These are phyloP conservation scores for Oscheius sp. DNA, from an alignment of 1,140 invertebrate genomes.

Conservation along the genomic window DNA sequence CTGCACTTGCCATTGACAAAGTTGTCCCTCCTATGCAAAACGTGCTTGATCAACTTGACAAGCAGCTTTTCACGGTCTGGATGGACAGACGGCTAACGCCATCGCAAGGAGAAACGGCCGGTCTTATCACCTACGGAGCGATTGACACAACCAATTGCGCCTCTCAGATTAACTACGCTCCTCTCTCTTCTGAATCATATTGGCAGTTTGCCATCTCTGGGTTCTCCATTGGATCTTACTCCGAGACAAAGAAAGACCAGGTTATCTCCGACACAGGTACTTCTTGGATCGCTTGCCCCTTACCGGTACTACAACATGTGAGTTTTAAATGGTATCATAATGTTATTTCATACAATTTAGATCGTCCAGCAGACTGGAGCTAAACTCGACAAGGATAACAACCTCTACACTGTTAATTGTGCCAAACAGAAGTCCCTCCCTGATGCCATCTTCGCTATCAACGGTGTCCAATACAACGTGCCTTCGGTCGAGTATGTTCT, in stretches of 20 bases:
- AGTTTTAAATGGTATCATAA: neutral
- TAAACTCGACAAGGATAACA: conserved; percentile 30
- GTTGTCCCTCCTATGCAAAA: conserved; percentile 50
- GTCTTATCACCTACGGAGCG: conserved; percentile 52
- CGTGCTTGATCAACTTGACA: conserved; percentile 42
- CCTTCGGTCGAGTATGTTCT: conserved; percentile 44
- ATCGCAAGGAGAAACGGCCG: conserved; percentile 33
- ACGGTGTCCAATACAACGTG: conserved; percentile 34
- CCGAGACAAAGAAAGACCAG: conserved; percentile 23
- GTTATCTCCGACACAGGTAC: conserved; percentile 53
- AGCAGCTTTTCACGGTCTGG: conserved; percentile 48
- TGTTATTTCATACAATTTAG: neutral
- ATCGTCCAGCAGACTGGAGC: conserved; percentile 44
- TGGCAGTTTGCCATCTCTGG: conserved; percentile 46
- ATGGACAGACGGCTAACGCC: conserved; percentile 43
- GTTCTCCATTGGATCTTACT: conserved; percentile 44
- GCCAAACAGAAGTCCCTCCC: conserved; percentile 17
- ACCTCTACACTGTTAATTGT: conserved; percentile 43
- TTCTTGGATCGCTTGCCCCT: conserved; percentile 40
- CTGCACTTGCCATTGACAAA: conserved; percentile 44
- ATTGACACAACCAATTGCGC: conserved; percentile 48
- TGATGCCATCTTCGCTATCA: conserved; percentile 47
- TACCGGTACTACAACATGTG: conserved; percentile 5
- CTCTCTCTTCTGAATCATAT: conserved; percentile 43
- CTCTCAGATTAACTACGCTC: conserved; percentile 40